Conservation (phyloP, 1,140 invertebrate species). For the Cydia fagiglandana region DNA sequence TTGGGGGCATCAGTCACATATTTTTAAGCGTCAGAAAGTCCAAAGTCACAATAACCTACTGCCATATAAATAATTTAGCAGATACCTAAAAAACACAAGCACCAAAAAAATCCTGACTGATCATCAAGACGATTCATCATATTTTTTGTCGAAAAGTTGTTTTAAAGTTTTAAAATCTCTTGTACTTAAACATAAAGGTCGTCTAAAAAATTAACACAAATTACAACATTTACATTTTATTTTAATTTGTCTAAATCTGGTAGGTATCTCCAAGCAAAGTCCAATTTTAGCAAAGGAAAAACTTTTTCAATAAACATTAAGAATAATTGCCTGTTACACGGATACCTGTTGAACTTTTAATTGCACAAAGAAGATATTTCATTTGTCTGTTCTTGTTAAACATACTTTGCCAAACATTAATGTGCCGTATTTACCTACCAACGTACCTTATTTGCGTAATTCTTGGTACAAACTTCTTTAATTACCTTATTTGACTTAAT, state of each 20-base stretch:
- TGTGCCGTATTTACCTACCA: too few species aligned
- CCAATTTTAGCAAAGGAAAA: background rate
- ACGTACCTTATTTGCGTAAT: background rate
- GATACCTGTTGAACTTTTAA: background rate
- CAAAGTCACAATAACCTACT: too few species aligned
- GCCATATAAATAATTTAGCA: too few species aligned
- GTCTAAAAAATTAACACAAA: background rate
- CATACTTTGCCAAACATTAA: background rate
- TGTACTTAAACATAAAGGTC: background rate
- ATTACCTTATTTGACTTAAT: too few species aligned
- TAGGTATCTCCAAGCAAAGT: background rate
- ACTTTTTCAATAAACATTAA: conserved; percentile 2
- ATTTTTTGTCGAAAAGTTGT: background rate
- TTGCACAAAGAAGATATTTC: background rate
- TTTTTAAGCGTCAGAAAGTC: too few species aligned
- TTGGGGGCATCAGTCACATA: too few species aligned
- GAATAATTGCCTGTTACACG: background rate
- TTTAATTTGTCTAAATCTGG: background rate
- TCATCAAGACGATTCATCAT: background rate
- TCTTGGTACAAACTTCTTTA: background rate
- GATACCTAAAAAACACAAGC: too few species aligned
- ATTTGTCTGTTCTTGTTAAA: background rate
- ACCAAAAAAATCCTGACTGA: too few species aligned
- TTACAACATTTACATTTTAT: background rate
- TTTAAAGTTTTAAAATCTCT: background rate